Base-by-base conservation (phyloP, 1,140 invertebrate species). In the Arion vulgaris region DNA sequence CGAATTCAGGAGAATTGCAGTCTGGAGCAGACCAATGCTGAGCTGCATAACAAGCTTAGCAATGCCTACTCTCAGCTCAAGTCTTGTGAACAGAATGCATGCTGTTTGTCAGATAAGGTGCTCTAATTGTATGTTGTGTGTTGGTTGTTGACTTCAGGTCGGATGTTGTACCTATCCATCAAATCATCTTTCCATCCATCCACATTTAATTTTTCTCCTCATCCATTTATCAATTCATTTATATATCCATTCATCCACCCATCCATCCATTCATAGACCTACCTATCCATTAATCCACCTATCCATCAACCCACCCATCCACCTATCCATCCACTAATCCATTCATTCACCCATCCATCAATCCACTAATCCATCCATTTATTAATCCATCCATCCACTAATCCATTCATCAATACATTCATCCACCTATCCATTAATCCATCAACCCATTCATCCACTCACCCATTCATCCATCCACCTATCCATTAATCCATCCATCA, bases 91-190 rank as follows among this genome's bases (percentile, higher is more conserved):
- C 36, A 80, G 7, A 80, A 80, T 41, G 45, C 38, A 11, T 45
- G 36, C 34, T 80, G 78, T 51, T 34, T 80, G 1, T 45, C 78
- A 23, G 78, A 80, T 15, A 80, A 80, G 78, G 78, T 80, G 13
- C 15, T 45, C 41, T 45, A 5, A 45, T 15, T 7, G 41, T 15
- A 45, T 15, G n/a, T 45, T 45, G 5, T 45, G 5, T 45, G 41
- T 45, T 45, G 41, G 41, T 45, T 45, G 41, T 45, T 45, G 41
- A 45, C 5, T 15, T 45, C 5, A 45, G 5, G 15, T 45, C 15
- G 15, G 41, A 45, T 45, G 15, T 57, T 19, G 9, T 5, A 57
- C 53, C 23, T 19, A 4, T 57, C 26, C 53, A 15, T 57, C 26
- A 9, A 15, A 2, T 19, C 26, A 15, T 19, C 53, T 19, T 57